Evolutionary conservation across 30 jellyfish, hydroid and myxozoan species (phyloP).

Genomic region (Cassiopea xamachana): DNA sequence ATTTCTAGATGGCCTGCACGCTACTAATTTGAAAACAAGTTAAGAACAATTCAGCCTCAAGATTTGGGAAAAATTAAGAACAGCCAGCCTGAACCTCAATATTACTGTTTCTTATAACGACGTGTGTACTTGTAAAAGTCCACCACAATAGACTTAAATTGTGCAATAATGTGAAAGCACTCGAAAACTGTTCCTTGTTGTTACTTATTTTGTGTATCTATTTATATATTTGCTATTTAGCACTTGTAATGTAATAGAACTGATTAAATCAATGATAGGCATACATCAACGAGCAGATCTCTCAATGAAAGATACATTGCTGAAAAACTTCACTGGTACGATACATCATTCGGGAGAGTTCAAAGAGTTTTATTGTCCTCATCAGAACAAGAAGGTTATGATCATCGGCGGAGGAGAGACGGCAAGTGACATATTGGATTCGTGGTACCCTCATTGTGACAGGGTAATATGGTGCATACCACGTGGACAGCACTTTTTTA

Average conservation of each 20-base stretch:
- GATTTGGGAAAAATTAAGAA: no score
- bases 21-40: no score
- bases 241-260: not conserved
- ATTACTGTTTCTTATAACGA: no score
- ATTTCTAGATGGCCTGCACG: no score
- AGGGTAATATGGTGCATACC: constrained; percentile 90
- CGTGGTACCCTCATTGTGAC: constrained; percentile 73
- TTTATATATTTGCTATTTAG: no score
- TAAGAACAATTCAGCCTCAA: no score
- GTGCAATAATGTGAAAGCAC: no score
- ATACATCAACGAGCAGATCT: constrained; percentile 79
- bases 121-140: no score
- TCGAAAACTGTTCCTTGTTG: no score
- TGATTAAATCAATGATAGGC: constrained; percentile 9
- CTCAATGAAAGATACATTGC: constrained; percentile 16
- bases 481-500: constrained; percentile 92
- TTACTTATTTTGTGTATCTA: no score
- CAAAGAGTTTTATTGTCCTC: constrained; percentile 66
- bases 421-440: constrained; percentile 87
- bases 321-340: constrained; percentile 74
- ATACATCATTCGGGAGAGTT: constrained; percentile 83
- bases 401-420: constrained; percentile 96
- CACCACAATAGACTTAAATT: no score
- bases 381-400: constrained; percentile 65
- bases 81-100: no score